phyloP scores from a whole-genome alignment of 2,797 vertebrate genomes.

The Diceros bicornis region DNA sequence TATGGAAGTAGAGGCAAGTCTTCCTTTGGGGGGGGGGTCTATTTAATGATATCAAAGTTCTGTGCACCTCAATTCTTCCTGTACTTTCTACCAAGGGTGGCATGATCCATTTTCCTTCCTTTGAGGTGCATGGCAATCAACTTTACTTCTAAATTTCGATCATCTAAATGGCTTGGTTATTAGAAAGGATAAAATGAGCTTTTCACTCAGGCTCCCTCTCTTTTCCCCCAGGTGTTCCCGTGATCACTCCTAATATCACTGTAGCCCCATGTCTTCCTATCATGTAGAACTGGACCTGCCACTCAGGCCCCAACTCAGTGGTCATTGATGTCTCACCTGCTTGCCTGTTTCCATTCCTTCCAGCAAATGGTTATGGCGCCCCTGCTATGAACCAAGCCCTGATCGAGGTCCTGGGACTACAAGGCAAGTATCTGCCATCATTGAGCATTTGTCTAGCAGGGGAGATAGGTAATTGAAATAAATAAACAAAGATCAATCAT shows the following conservation, averaged over 20 bases:
- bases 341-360: background rate
- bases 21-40: background rate
- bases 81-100: background rate
- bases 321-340: background rate
- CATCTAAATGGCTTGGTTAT: background rate
- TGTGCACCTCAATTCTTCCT: background rate
- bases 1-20: background rate
- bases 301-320: background rate
- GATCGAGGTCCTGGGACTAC: background rate
- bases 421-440: background rate
- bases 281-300: background rate
- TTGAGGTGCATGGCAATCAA: background rate
- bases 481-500: background rate
- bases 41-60: background rate
- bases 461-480: background rate
- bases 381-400: background rate
- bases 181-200: background rate
- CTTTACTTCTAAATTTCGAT: background rate
- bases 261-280: background rate
- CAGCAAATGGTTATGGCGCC: background rate
- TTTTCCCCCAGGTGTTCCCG: background rate
- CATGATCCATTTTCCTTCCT: background rate
- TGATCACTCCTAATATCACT: background rate
- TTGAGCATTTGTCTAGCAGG: background rate
- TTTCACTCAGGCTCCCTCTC: background rate